Base-by-base conservation (phyloP, 1,140 invertebrate genomes). In the Portunus trituberculatus region DNA sequence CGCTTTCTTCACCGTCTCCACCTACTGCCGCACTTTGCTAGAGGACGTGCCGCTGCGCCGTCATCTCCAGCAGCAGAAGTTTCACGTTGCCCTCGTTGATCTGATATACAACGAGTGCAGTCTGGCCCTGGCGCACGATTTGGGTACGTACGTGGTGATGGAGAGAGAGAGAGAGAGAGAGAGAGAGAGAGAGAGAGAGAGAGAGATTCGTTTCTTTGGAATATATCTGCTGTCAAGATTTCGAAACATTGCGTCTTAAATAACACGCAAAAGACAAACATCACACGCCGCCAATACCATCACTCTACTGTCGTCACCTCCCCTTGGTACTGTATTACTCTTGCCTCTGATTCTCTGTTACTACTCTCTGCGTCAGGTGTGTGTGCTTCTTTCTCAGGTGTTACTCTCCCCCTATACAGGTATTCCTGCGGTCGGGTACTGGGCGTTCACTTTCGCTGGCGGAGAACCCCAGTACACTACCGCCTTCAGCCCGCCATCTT, bases 391-490 rank as follows among this genome's bases (percentile, higher is more conserved):
- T 59, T 59, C 12, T 59, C 52, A 59, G 52, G 52, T 59, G 52
- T 59, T 59, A 59, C 52, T 59, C 52, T 10, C 83, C 32, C 2
- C 59, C 10, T 31, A n/a, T 82, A 29, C 91, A 91, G 95, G 96
- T 39, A 86, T 96, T 8, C 96, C 96, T 6, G 48, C 93, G 16
- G 91, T 96, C 2, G 95, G 96, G 46, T 96, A 94, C 94, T 96
- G 96, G 96, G 95, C 95, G 0, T 95, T 96, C 48, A 95, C 92
- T 29, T 95, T 96, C 91, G 90, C 92, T n/a, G 95, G 96, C 6
- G 95, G 95, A 16, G 95, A 96, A 83, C 96, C 96, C 2, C 96
- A 96, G 59, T 96, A 96, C 95, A 96, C 96, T 0, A 96, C 96
- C 48, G 96, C 96, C 29, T 97, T 96, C 92, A 95, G 96, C 52